Evolutionary conservation across 2,113 vertebrate genomes (phyloP).

Genomic region (Anguilla rostrata): DNA sequence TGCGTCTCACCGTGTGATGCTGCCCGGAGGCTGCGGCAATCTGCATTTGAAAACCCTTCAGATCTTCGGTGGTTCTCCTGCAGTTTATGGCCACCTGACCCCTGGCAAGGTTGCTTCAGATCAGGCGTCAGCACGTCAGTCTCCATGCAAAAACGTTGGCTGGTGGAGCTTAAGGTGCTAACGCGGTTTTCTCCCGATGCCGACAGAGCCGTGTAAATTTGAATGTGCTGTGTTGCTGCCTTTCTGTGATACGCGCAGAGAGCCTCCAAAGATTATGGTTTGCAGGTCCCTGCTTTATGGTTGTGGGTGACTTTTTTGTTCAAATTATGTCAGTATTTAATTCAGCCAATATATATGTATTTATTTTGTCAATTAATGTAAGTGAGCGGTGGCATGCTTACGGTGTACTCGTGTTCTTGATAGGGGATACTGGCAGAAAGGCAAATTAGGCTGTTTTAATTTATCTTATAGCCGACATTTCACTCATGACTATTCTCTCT

Average conservation of each 20-base stretch:
- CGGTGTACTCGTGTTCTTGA: neutral
- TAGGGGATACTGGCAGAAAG: neutral
- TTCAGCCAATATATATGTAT: neutral
- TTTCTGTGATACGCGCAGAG: neutral
- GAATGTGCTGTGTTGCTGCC: neutral
- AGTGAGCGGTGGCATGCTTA: neutral
- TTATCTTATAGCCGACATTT: neutral
- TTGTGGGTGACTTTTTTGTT: neutral
- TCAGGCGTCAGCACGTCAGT: neutral
- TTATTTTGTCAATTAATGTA: neutral
- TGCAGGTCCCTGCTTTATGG: neutral
- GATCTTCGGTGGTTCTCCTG: neutral
- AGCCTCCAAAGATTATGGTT: neutral
- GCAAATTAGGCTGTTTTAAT: neutral
- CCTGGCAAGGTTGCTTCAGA: neutral
- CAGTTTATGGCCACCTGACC: neutral
- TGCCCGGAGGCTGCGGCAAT: neutral
- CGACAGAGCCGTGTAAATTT: neutral
- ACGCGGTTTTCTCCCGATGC: neutral
- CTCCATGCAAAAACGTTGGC: neutral
- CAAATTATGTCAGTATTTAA: neutral
- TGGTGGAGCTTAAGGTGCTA: neutral
- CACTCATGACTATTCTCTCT: neutral
- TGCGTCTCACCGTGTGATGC: neutral
- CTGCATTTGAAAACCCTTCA: neutral